Evolutionary conservation across 2,888 invertebrate species (phyloP).

Genomic region (Tachystola acroxantha): DNA sequence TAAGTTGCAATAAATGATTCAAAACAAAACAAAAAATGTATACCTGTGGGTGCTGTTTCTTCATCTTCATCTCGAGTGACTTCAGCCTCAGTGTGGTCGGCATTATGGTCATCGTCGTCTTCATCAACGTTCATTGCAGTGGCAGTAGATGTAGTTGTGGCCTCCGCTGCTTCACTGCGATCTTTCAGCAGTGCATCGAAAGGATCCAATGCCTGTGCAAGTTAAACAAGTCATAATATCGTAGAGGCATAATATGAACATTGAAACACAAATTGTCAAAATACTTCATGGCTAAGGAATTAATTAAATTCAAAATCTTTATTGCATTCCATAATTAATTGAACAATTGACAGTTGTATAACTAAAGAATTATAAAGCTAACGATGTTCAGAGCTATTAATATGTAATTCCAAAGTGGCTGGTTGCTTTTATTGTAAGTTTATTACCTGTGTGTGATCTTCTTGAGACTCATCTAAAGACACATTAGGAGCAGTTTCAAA

Average conservation of each 20-base stretch:
- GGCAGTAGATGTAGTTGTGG: constrained; percentile 28
- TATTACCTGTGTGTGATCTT: constrained; percentile 66
- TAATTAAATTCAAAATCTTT: too few species aligned
- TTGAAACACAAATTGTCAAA: not conserved
- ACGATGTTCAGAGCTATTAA: too few species aligned
- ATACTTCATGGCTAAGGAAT: too few species aligned
- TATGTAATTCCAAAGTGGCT: too few species aligned
- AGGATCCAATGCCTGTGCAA: constrained; percentile 60
- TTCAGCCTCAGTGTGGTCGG: constrained; percentile 24
- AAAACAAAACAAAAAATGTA: constrained; percentile 15
- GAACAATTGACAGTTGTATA: too few species aligned
- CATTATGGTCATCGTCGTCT: constrained; percentile 33
- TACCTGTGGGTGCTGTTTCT: constrained; percentile 20
- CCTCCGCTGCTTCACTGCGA: constrained; percentile 30
- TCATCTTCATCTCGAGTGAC: constrained; percentile 38
- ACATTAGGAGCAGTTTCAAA: constrained; percentile 75
- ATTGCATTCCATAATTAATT: too few species aligned
- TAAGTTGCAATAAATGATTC: constrained; percentile 16
- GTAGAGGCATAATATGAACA: constrained; percentile 2
- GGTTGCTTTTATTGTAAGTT: too few species aligned
- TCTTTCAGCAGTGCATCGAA: constrained; percentile 69
- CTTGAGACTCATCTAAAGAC: constrained; percentile 57
- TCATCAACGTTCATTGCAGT: constrained; percentile 44
- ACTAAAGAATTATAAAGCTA: too few species aligned
- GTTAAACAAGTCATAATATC: constrained; percentile 10